Percentiles rank a stretch among this genome's conserved stretches.
phyloP scores from a whole-genome alignment of 2,797 vertebrate genomes.

The Falco rusticolus region DNA sequence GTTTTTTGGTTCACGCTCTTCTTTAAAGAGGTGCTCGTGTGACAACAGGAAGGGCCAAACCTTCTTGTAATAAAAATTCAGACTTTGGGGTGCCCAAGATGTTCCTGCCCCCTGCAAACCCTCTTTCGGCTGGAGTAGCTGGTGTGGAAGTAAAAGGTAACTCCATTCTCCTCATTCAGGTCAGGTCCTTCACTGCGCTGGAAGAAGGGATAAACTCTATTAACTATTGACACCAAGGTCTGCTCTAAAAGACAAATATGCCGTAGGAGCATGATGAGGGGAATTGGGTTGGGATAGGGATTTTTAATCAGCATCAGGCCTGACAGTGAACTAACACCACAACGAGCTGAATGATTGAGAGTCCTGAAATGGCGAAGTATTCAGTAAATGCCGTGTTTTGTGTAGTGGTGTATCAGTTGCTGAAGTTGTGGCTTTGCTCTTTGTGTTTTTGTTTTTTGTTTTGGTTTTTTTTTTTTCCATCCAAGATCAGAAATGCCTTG shows the following conservation, averaged over 20 bases:
- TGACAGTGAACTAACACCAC: not conserved
- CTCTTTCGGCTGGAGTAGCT: not conserved
- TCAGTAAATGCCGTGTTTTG: not conserved
- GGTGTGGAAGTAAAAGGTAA: not conserved
- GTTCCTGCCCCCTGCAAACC: not conserved
- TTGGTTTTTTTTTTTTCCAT: not conserved
- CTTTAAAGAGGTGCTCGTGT: not conserved
- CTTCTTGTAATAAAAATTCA: not conserved
- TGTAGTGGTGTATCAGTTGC: not conserved
- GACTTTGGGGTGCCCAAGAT: not conserved
- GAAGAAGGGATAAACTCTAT: conserved; percentile 5
- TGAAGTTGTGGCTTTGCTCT: not conserved
- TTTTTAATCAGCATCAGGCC: conserved; percentile 46
- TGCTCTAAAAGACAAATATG: not conserved
- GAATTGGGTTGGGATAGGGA: not conserved
- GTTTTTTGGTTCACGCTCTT: not conserved
- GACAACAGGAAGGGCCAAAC: not conserved
- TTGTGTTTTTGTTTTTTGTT: too few relatives aligned
- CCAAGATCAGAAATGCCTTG: not conserved
- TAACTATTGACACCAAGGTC: conserved; percentile 26
- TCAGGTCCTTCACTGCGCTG: not conserved
- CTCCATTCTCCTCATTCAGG: not conserved
- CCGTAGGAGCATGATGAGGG: not conserved
- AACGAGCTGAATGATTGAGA: not conserved
- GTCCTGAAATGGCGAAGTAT: not conserved